These are phyloP conservation scores for Phyllopteryx taeniolatus DNA, from an alignment of 2,113 vertebrate species.

Conservation along the genomic window DNA sequence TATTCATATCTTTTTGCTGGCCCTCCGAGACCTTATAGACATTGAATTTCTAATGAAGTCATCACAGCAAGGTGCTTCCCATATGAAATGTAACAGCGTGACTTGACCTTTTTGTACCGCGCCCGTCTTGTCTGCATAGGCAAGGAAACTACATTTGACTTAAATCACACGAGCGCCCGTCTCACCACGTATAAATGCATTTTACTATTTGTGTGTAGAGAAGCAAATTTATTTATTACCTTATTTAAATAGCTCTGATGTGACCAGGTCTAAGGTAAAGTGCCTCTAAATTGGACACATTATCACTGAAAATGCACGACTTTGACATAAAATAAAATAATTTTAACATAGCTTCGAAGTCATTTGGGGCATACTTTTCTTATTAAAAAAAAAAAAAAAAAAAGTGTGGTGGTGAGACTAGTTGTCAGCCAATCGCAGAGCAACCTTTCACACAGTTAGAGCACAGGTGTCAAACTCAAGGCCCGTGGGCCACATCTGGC, in stretches of 20 bases:
- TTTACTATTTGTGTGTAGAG: background rate
- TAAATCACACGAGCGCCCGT: background rate
- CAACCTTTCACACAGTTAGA: too few relatives aligned
- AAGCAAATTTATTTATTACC: background rate
- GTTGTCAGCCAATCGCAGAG: too few relatives aligned
- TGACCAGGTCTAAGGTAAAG: background rate
- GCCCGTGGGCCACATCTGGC: too few relatives aligned
- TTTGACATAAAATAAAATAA: background rate
- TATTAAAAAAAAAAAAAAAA: too few relatives aligned
- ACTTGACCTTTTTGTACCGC: background rate
- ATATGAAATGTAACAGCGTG: constrained; percentile 1
- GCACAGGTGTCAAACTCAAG: too few relatives aligned
- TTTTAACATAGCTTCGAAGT: background rate
- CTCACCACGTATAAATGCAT: background rate
- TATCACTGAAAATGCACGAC: background rate
- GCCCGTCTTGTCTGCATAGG: background rate
- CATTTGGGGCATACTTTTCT: background rate
- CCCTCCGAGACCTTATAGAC: background rate
- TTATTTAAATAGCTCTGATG: background rate
- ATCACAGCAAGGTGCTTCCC: constrained; percentile 3
- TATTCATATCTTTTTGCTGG: background rate
- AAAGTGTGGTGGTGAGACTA: too few relatives aligned
- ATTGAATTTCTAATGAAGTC: constrained; percentile 1
- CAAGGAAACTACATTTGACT: background rate
- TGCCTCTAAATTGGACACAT: background rate